phyloP scores from a whole-genome alignment of 2,888 invertebrate genomes.

The Clanis bilineata region DNA sequence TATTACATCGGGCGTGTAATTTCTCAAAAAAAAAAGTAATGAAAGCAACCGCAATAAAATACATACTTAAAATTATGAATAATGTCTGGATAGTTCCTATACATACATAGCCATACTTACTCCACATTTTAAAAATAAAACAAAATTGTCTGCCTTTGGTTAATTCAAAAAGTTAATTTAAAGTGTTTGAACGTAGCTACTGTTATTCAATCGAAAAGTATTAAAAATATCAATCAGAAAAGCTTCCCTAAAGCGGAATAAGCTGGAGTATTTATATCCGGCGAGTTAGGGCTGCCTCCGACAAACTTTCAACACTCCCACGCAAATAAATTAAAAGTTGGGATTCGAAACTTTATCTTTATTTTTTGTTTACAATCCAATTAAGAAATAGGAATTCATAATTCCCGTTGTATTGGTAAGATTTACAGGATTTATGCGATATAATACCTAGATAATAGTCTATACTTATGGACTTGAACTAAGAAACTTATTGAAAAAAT shows the following conservation, averaged over 20 bases:
- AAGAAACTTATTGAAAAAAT: too few relatives aligned
- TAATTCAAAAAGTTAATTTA: not conserved
- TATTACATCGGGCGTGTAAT: too few relatives aligned
- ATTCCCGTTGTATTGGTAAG: not conserved
- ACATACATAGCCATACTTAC: not conserved
- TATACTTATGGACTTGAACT: too few relatives aligned
- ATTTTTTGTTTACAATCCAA: not conserved
- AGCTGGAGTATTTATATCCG: conserved; percentile 52
- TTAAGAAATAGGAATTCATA: not conserved
- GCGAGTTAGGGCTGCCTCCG: conserved; percentile 29
- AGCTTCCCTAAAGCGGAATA: conserved; percentile 36
- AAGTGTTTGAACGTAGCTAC: not conserved
- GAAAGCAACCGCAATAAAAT: too few relatives aligned
- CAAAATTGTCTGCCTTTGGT: not conserved
- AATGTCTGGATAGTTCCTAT: too few relatives aligned
- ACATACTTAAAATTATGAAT: too few relatives aligned
- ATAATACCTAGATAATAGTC: not conserved
- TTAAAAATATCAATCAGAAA: conserved; percentile 16
- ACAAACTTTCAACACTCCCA: conserved; percentile 23
- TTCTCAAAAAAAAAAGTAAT: too few relatives aligned
- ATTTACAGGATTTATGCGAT: not conserved
- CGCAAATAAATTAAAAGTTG: conserved; percentile 24
- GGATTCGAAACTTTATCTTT: not conserved
- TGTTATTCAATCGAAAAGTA: conserved; percentile 9
- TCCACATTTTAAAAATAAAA: too few relatives aligned